Evolutionary conservation across 2,888 invertebrate genomes (phyloP).

Genomic region (Cryptophagus acutangulus): DNA sequence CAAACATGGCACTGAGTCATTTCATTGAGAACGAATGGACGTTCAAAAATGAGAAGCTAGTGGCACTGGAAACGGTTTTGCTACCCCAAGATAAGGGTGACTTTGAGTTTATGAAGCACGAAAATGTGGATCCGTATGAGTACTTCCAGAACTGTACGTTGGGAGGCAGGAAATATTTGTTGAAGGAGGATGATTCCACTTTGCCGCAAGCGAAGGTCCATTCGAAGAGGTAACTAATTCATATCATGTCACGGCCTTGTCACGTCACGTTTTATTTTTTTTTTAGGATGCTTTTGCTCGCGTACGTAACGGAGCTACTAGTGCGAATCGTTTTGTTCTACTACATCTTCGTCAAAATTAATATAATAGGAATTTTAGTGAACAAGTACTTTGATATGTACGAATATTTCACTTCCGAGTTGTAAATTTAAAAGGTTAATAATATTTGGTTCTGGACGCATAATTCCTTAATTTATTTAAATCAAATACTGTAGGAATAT

Average conservation of each 20-base stretch:
- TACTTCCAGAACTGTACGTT: slow-evolving; percentile 54
- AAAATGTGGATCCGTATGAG: slow-evolving; percentile 50
- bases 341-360: not conserved
- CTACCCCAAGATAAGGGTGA: slow-evolving; percentile 50
- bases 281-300: slow-evolving; percentile 7
- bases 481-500: too few relatives aligned
- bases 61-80: slow-evolving; percentile 51
- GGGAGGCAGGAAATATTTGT: slow-evolving; percentile 60
- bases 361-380: slow-evolving; percentile 2
- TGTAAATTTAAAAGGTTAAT: too few relatives aligned
- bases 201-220: slow-evolving; percentile 53
- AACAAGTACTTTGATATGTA: not conserved
- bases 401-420: not conserved
- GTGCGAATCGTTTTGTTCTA: not conserved
- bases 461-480: too few relatives aligned
- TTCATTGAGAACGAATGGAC: slow-evolving; percentile 75
- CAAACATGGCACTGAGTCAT: slow-evolving; percentile 66
- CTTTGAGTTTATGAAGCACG: slow-evolving; percentile 54
- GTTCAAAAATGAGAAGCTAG: slow-evolving; percentile 62
- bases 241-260: not conserved
- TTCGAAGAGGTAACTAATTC: slow-evolving; percentile 48
- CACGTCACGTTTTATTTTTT: slow-evolving; percentile 1
- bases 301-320: not conserved
- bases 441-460: too few relatives aligned
- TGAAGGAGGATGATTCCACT: slow-evolving; percentile 57